Evolutionary conservation across 1,140 invertebrate species (phyloP), one percentile per base, ranked within the genome.

Genomic region (Drosophila azteca): DNA sequence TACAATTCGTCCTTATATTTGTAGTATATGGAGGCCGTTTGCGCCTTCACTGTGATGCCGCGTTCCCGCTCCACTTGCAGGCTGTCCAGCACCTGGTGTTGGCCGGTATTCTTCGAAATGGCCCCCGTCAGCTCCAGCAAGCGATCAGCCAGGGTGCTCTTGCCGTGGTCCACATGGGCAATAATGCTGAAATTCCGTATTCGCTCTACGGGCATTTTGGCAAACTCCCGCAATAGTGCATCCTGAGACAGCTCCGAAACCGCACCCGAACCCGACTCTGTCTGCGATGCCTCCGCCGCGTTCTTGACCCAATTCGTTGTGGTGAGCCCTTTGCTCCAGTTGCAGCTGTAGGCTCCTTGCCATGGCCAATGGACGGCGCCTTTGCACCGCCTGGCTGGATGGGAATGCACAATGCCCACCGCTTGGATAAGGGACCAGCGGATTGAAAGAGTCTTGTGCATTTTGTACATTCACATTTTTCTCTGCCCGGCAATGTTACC

Each of bases 1-100:
- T 98, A 98, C 6, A 90, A 31, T 72, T 94, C 92, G 48, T 93
- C 93, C 15, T 95, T 93, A 65, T 94, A 94, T 17, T 90, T 93
- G 85, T 99, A 97, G 70, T 96, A 94, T 53, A 99, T 93, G 1
- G 98, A 98, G 13, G 96, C 98, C 17, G 98, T 98, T 87, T 99
- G 98, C 11, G 99, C 98, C 93, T 99, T 99, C 0, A 99, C 98
- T 17, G 99, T 99, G 17, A 99, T 99, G 4, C 99, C 98, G 89
- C 97, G 93, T 92, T 99, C 98, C 82, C 95, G 94, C 93, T 99
- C 99, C 3, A 99, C 98, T 87, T 90, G 77, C 51, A 92, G 52
- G 48, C 69, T 91, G 44, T 91, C 90, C 11, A 92, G 63, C 13
- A 92, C 95, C 94, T 99, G 98, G 62, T 93, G 93, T 92, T 94